These are phyloP conservation scores for Umimayanthus chanpuru DNA, from an alignment of 92 coral and sea anemone species.

Conservation along the genomic window DNA sequence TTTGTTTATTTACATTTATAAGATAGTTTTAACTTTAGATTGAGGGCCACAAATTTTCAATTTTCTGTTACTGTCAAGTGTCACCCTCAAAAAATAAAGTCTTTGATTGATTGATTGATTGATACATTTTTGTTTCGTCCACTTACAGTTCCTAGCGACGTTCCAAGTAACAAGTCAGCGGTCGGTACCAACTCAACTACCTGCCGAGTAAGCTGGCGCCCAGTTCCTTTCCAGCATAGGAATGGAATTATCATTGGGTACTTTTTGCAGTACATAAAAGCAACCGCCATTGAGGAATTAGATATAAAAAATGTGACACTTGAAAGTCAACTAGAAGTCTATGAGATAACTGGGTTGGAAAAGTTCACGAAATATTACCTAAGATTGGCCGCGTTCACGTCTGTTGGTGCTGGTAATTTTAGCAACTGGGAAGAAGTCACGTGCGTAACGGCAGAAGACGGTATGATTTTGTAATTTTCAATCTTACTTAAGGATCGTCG, in stretches of 20 bases:
- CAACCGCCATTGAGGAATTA: not conserved
- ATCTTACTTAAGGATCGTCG: not conserved
- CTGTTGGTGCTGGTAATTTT: constrained; percentile 36
- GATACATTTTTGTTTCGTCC: no score
- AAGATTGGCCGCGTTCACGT: constrained; percentile 46
- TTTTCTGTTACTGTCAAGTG: no score
- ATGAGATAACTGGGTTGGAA: constrained; percentile 32
- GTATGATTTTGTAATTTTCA: constrained; percentile 29
- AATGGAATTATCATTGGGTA: constrained; percentile 51
- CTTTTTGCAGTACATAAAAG: constrained; percentile 40
- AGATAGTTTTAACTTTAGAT: no score
- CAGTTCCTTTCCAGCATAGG: constrained; percentile 37
- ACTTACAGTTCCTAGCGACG: constrained; percentile 48
- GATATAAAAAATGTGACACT: not conserved
- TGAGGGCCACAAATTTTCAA: no score
- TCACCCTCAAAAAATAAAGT: no score
- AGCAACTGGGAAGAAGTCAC: constrained; percentile 3
- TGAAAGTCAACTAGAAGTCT: not conserved
- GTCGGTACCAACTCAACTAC: constrained; percentile 34
- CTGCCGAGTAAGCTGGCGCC: constrained; percentile 46
- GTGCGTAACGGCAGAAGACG: constrained; percentile 44
- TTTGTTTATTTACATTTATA: no score
- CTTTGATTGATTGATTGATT: no score
- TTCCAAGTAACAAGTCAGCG: constrained; percentile 46
- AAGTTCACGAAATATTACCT: constrained; percentile 49